Conservation (phyloP, 2,113 vertebrate species). For the Petrocephalus microphthalmus region DNA sequence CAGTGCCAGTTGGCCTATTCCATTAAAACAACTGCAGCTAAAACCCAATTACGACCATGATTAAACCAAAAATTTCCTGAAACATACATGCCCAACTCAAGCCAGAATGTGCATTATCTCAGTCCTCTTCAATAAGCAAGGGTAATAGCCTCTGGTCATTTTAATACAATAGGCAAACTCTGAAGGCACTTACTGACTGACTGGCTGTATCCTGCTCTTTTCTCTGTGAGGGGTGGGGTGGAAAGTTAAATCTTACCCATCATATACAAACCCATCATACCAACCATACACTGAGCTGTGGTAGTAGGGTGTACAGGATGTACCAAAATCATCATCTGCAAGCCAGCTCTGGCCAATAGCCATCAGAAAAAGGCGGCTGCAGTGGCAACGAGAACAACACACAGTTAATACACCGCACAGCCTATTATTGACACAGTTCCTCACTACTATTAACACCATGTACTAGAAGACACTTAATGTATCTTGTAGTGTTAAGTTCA, state of each 20-base stretch:
- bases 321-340: slow-evolving; percentile 98
- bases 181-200: slow-evolving; percentile 17
- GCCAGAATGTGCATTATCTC: not conserved
- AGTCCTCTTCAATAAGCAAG: not conserved
- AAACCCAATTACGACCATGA: not conserved
- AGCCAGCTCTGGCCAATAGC: slow-evolving; percentile 93
- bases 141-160: slow-evolving; percentile 18
- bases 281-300: slow-evolving; percentile 99
- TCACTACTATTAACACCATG: not conserved
- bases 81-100: not conserved
- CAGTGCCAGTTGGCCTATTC: slow-evolving; percentile 25
- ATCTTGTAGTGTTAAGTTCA: not conserved
- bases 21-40: slow-evolving; percentile 24
- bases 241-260: slow-evolving; percentile 89
- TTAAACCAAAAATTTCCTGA: not conserved
- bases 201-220: slow-evolving; percentile 16
- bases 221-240: slow-evolving; percentile 49
- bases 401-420: slow-evolving; percentile 84
- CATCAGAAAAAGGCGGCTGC: slow-evolving; percentile 98
- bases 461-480: slow-evolving; percentile 9
- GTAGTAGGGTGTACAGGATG: slow-evolving; percentile 86
- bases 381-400: slow-evolving; percentile 98
- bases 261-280: slow-evolving; percentile 99
- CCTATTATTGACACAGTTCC: slow-evolving; percentile 19
- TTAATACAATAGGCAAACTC: slow-evolving; percentile 29